Evolutionary conservation across 1,140 invertebrate species (phyloP).

Genomic region (Brachionus angularis): DNA sequence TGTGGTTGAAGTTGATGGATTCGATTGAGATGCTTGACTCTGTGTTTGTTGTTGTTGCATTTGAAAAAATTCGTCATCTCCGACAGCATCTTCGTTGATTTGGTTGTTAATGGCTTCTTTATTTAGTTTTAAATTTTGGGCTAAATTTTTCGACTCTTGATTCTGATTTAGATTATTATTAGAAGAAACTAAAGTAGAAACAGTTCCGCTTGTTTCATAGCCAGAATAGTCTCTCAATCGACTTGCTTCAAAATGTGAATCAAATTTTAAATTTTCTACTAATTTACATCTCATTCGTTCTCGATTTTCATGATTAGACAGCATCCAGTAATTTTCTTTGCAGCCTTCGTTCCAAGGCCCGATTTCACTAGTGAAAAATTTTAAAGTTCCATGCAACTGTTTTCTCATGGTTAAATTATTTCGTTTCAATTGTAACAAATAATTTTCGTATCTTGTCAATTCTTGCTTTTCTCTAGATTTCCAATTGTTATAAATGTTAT

Average conservation of each 20-base stretch:
- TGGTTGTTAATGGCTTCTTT: slow-evolving; percentile 47
- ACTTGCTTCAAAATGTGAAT: slow-evolving; percentile 64
- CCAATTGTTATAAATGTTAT: slow-evolving; percentile 28
- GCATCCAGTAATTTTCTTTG: slow-evolving; percentile 57
- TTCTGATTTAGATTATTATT: background rate
- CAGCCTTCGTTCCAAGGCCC: slow-evolving; percentile 19
- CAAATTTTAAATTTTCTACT: slow-evolving; percentile 62
- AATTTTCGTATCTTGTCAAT: slow-evolving; percentile 10
- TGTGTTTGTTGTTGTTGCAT: background rate
- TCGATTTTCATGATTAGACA: slow-evolving; percentile 66
- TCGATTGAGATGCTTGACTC: background rate
- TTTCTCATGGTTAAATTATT: slow-evolving; percentile 40
- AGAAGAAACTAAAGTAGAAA: slow-evolving; percentile 1
- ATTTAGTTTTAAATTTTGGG: slow-evolving; percentile 52
- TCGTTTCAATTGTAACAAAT: slow-evolving; percentile 11
- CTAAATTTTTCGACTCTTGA: slow-evolving; percentile 43
- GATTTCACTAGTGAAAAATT: slow-evolving; percentile 38
- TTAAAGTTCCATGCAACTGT: slow-evolving; percentile 3
- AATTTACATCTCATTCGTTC: slow-evolving; percentile 66
- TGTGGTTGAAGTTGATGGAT: background rate
- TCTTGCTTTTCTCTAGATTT: slow-evolving; percentile 15
- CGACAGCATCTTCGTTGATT: slow-evolving; percentile 47
- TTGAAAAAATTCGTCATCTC: slow-evolving; percentile 45
- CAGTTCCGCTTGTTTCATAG: no score
- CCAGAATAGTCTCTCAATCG: slow-evolving; percentile 64